A percentile compares a stretch with the other conserved stretches of the same genome.
Evolutionary conservation across 1,140 invertebrate genomes (phyloP).

Genomic region (Drosophila sturtevanti): DNA sequence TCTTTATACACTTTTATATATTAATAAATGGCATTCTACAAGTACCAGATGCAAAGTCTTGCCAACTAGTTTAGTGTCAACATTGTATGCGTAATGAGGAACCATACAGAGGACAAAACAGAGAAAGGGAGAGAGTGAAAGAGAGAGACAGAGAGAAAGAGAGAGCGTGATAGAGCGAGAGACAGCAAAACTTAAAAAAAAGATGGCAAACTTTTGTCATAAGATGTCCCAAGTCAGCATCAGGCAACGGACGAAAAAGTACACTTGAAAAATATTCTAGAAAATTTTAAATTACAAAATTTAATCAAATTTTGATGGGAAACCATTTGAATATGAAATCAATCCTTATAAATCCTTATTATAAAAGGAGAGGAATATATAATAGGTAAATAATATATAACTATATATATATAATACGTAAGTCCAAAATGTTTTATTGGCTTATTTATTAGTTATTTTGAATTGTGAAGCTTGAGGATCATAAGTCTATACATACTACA

Average conservation of each 20-base stretch:
- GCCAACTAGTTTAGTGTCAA: slow-evolving; percentile 70
- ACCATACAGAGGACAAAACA: slow-evolving; percentile 11
- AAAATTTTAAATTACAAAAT: no score
- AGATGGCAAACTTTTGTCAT: slow-evolving; percentile 38
- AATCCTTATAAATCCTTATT: no score
- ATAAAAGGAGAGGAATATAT: no score
- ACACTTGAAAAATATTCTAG: slow-evolving; percentile 14
- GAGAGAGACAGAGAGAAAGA: slow-evolving; percentile 2
- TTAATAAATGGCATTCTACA: slow-evolving; percentile 25
- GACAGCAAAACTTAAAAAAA: background rate
- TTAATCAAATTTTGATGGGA: no score
- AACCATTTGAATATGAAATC: no score
- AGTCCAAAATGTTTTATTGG: no score
- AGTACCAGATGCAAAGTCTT: slow-evolving; percentile 22
- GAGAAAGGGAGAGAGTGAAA: background rate
- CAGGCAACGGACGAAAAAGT: slow-evolving; percentile 30
- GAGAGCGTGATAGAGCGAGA: no score
- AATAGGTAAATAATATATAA: no score
- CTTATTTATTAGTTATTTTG: no score
- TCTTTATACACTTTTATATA: slow-evolving; percentile 35
- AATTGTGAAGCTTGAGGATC: no score
- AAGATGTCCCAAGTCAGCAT: slow-evolving; percentile 50
- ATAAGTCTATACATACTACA: no score
- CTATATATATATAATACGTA: no score
- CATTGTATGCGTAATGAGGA: slow-evolving; percentile 76